Evolutionary conservation across 2,797 vertebrate genomes (phyloP).

Genomic region (Muscicapa comitata): DNA sequence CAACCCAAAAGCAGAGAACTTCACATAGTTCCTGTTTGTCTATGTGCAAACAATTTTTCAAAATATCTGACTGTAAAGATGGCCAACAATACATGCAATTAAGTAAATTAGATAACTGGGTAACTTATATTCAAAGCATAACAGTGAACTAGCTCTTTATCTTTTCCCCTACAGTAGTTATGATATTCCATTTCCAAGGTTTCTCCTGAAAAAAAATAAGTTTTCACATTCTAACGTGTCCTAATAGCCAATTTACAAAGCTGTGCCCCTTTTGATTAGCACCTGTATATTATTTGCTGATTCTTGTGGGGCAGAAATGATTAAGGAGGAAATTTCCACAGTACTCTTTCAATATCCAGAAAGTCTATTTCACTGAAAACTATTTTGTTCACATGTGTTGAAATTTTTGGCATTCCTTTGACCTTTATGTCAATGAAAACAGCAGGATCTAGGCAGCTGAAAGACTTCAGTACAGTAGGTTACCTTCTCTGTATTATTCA

Average conservation of each 20-base stretch:
- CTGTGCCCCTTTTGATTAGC: neutral
- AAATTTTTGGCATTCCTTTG: neutral
- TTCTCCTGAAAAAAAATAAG: neutral
- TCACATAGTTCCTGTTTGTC: slow-evolving; percentile 40
- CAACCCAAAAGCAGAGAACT: slow-evolving; percentile 64
- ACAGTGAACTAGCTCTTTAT: neutral
- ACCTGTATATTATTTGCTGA: neutral
- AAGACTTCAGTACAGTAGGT: neutral
- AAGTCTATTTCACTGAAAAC: neutral
- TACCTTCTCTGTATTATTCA: neutral
- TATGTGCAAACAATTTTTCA: slow-evolving; percentile 44
- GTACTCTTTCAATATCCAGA: neutral
- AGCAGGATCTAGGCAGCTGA: neutral
- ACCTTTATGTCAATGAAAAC: neutral
- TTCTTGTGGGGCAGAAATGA: neutral
- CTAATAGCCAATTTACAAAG: neutral
- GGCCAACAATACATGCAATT: neutral
- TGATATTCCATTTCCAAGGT: neutral
- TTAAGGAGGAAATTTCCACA: neutral
- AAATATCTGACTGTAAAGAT: slow-evolving; percentile 6
- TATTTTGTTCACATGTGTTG: neutral
- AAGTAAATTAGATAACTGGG: neutral
- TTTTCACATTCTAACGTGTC: neutral
- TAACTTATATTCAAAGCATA: slow-evolving; percentile 26
- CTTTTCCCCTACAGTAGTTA: neutral